Conservation (phyloP, 1,140 invertebrate genomes). For the Drosophila ficusphila region DNA sequence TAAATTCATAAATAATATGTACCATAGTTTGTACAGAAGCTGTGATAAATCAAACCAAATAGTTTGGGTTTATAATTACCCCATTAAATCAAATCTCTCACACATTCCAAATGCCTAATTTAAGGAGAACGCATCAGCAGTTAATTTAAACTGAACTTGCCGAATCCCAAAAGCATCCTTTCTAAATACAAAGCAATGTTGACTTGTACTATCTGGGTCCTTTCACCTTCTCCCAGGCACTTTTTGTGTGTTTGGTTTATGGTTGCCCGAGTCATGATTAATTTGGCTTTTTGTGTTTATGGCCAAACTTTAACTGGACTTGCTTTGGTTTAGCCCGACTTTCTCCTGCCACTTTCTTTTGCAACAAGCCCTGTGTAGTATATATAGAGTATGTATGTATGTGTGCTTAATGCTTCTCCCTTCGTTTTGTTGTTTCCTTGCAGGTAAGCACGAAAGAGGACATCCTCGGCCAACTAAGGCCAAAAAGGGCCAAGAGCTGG, state of each 20-base stretch:
- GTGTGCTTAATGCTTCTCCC: slow-evolving; percentile 17
- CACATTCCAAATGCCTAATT: not conserved
- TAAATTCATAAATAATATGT: no score
- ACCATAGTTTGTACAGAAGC: no score
- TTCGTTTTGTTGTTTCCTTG: slow-evolving; percentile 35
- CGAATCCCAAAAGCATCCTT: slow-evolving; percentile 1
- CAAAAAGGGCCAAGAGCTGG: slow-evolving; percentile 8
- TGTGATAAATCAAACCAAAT: no score
- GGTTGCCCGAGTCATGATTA: slow-evolving; percentile 57
- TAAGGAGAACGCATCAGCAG: not conserved
- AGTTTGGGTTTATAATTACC: no score
- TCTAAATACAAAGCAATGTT: not conserved
- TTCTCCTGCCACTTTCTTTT: not conserved
- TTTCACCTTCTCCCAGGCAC: slow-evolving; percentile 4
- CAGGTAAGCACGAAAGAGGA: slow-evolving; percentile 56
- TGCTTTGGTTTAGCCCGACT: not conserved
- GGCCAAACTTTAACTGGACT: slow-evolving; percentile 37
- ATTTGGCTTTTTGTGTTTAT: slow-evolving; percentile 55
- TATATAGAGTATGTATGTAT: not conserved
- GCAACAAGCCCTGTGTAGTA: no score
- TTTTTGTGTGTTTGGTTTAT: slow-evolving; percentile 45
- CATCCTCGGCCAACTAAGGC: slow-evolving; percentile 4
- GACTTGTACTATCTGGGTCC: slow-evolving; percentile 3
- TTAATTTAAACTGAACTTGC: not conserved
- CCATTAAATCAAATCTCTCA: no score